Evolutionary conservation across 2,113 vertebrate species (phyloP).

Genomic region (Ameiurus melas): DNA sequence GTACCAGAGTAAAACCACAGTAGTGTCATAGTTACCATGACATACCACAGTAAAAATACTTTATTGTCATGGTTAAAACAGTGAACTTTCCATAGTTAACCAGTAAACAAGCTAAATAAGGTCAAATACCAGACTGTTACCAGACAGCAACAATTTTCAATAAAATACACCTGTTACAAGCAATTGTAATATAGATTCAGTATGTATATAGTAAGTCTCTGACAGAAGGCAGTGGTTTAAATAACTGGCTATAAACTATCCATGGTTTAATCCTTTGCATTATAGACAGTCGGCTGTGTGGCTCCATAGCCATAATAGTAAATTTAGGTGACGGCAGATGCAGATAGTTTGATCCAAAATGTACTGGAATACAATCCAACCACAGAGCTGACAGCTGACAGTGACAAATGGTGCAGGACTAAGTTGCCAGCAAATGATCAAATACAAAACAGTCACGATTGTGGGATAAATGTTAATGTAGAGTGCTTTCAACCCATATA

Average conservation of each 20-base stretch:
- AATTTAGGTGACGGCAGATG: slow-evolving; percentile 22
- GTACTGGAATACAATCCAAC: slow-evolving; percentile 16
- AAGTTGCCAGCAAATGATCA: neutral
- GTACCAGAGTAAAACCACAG: no score
- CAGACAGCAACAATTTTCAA: neutral
- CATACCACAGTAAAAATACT: neutral
- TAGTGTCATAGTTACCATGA: no score
- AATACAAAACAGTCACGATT: neutral
- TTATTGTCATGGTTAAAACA: neutral
- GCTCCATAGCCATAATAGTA: slow-evolving; percentile 22
- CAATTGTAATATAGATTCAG: neutral
- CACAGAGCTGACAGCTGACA: slow-evolving; percentile 26
- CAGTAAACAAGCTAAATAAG: no score
- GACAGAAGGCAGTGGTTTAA: slow-evolving; percentile 2
- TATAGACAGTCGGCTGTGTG: neutral
- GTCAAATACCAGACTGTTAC: neutral
- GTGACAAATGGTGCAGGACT: slow-evolving; percentile 13
- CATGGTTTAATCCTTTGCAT: slow-evolving; percentile 17
- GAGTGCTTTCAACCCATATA: neutral
- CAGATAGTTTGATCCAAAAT: slow-evolving; percentile 26
- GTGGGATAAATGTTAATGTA: neutral
- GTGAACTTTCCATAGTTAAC: neutral
- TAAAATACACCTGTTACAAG: neutral
- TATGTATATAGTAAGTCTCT: neutral
- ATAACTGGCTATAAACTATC: neutral